Evolutionary conservation across 1,140 invertebrate genomes (phyloP).

Genomic region (Pseudomyrmex gracilis): DNA sequence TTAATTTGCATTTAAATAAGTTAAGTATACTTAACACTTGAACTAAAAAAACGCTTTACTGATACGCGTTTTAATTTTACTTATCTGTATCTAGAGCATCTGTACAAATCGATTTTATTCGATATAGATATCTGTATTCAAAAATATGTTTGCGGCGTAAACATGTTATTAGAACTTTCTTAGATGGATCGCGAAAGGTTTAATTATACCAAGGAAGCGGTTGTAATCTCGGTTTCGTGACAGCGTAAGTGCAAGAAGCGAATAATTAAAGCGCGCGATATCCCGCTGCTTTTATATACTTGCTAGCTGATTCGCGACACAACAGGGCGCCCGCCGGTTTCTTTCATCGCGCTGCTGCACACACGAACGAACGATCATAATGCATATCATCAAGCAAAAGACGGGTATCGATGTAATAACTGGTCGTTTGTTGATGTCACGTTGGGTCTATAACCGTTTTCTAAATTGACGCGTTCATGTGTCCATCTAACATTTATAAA

Average conservation of each 20-base stretch:
- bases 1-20: too few species aligned
- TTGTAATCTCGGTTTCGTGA: conserved; percentile 30
- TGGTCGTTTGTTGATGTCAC: conserved; percentile 42
- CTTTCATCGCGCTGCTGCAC: conserved; percentile 47
- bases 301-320: conserved; percentile 46
- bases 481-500: conserved; percentile 41
- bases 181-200: conserved; percentile 34
- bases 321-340: conserved; percentile 52
- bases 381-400: conserved; percentile 40
- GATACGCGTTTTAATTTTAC: too few species aligned
- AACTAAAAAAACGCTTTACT: too few species aligned
- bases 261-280: conserved; percentile 60
- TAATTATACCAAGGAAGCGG: conserved; percentile 32
- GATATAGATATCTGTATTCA: neutral
- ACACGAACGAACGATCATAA: conserved; percentile 26
- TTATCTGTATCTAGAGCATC: too few species aligned
- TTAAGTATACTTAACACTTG: too few species aligned
- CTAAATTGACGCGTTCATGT: conserved; percentile 32
- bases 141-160: conserved; percentile 24
- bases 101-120: neutral
- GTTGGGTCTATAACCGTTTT: conserved; percentile 28
- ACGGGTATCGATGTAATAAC: conserved; percentile 32
- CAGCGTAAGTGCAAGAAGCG: conserved; percentile 32
- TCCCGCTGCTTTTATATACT: conserved; percentile 56
- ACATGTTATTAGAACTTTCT: conserved; percentile 39